phyloP scores from a whole-genome alignment of 1,140 invertebrate genomes.

The Brachionus paranguensis region DNA sequence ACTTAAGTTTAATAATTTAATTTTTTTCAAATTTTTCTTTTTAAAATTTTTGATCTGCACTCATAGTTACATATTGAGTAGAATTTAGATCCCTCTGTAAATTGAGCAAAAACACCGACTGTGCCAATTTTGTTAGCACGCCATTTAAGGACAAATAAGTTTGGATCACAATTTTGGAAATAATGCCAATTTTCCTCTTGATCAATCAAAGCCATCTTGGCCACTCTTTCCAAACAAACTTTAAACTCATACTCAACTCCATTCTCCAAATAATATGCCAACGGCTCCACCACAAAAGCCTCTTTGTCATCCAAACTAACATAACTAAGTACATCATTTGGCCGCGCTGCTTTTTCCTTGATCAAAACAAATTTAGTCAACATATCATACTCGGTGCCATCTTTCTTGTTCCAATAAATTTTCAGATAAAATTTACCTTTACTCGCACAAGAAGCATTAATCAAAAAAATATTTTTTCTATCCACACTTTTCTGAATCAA shows the following conservation, averaged over 20 bases:
- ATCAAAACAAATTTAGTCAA: not conserved
- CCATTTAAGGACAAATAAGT: not conserved
- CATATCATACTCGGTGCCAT: not conserved
- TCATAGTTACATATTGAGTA: not conserved
- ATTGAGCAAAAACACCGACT: not conserved
- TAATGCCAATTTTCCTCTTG: not conserved
- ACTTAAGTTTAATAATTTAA: no score
- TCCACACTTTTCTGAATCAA: not conserved
- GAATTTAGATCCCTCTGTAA: not conserved
- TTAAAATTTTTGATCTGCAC: not conserved
- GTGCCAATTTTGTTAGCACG: not conserved
- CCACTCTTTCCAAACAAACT: not conserved
- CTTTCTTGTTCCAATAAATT: not conserved
- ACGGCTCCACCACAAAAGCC: not conserved
- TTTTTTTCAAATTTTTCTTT: no score
- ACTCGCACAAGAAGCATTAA: not conserved
- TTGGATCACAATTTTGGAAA: not conserved
- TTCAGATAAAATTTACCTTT: not conserved
- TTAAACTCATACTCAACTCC: not conserved
- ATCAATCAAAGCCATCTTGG: not conserved
- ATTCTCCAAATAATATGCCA: not conserved
- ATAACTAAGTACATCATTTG: not conserved
- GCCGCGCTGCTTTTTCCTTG: not conserved
- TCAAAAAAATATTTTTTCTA: not conserved
- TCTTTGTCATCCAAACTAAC: not conserved